Percentiles rank a stretch among this genome's conserved stretches.
These are phyloP conservation scores for Eublepharis macularius DNA, from an alignment of 2,113 vertebrate genomes.

Conservation along the genomic window DNA sequence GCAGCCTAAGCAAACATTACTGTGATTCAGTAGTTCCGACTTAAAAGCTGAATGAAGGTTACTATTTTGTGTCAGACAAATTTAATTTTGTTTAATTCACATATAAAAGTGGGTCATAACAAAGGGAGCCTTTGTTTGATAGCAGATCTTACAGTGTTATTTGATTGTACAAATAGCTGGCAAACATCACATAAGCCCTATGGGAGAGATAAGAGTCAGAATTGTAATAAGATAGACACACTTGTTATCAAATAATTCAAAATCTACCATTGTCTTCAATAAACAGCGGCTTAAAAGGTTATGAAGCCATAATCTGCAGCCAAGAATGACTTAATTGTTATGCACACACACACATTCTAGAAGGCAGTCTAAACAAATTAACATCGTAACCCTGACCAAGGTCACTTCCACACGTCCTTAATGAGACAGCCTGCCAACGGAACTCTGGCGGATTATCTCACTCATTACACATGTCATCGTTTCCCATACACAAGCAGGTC, in stretches of 20 bases:
- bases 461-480: too few species aligned
- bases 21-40: not conserved
- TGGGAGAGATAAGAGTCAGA: not conserved
- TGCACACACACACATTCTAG: not conserved
- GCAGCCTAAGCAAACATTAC: not conserved
- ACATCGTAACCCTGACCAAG: too few species aligned
- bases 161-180: not conserved
- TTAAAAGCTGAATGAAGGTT: not conserved
- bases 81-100: not conserved
- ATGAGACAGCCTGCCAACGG: too few species aligned
- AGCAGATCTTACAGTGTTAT: not conserved
- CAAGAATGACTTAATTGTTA: not conserved
- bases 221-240: not conserved
- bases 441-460: too few species aligned
- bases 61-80: not conserved
- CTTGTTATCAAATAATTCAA: not conserved
- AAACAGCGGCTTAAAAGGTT: not conserved
- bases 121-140: not conserved
- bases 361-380: not conserved
- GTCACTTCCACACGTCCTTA: too few species aligned
- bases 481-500: too few species aligned
- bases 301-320: not conserved
- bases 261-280: not conserved
- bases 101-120: not conserved
- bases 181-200: not conserved